Evolutionary conservation across 2,888 invertebrate genomes (phyloP).

Genomic region (Drosophila engyochracea): DNA sequence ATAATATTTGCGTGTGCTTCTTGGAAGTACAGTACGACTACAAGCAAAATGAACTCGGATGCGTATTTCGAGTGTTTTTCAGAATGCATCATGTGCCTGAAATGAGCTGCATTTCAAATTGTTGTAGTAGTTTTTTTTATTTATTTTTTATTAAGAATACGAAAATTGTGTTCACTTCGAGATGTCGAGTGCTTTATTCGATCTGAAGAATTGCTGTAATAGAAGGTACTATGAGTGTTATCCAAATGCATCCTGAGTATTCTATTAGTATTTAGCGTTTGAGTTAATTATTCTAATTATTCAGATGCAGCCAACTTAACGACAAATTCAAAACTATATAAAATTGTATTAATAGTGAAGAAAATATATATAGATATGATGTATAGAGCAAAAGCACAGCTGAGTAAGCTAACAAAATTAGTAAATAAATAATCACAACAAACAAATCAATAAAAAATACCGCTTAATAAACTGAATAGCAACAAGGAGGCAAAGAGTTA

Average conservation of each 20-base stretch:
- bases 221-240: not conserved
- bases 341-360: not conserved
- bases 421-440: not conserved
- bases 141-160: not conserved
- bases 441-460: not conserved
- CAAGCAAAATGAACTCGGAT: constrained; percentile 36
- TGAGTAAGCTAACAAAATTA: not conserved
- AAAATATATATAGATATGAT: not conserved
- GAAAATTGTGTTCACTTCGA: constrained; percentile 1
- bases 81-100: constrained; percentile 2
- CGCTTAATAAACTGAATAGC: not conserved
- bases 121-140: not conserved
- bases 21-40: constrained; percentile 11
- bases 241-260: not conserved
- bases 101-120: constrained; percentile 4
- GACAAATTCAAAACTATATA: not conserved
- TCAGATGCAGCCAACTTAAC: constrained; percentile 3
- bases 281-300: not conserved
- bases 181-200: not conserved
- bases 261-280: not conserved
- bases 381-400: not conserved
- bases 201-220: not conserved
- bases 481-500: not conserved
- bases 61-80: constrained; percentile 8
- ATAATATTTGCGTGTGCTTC: constrained; percentile 12